Evolutionary conservation across 2,113 vertebrate genomes (phyloP).

Genomic region (Sylvia atricapilla): DNA sequence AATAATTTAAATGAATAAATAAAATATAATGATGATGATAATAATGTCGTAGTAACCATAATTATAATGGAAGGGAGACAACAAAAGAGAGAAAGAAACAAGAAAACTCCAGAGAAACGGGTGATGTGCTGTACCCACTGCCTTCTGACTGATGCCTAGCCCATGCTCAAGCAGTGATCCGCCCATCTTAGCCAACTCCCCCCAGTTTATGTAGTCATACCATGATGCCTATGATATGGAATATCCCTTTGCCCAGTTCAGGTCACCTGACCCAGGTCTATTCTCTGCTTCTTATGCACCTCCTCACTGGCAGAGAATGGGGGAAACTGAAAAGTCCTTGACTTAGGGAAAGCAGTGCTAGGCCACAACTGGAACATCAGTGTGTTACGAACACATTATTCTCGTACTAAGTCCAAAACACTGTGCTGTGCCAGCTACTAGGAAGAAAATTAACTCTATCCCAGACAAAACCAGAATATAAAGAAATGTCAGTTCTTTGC

Average conservation of each 20-base stretch:
- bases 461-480: not conserved
- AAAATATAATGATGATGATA: not conserved
- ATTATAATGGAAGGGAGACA: not conserved
- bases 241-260: not conserved
- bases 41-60: not conserved
- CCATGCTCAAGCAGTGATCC: not conserved
- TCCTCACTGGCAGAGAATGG: not conserved
- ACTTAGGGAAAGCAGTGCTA: not conserved
- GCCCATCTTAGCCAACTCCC: no score
- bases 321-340: not conserved
- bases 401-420: not conserved
- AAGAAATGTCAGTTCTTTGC: not conserved
- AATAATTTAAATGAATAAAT: not conserved
- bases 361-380: not conserved
- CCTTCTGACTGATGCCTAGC: not conserved
- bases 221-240: accelerated
- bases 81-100: not conserved
- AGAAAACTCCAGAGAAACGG: not conserved
- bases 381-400: no score
- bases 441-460: not conserved
- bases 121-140: accelerated
- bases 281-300: not conserved
- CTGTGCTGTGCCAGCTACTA: not conserved
- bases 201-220: no score
- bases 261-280: not conserved